phyloP scores from a whole-genome alignment of 2,888 invertebrate genomes.

The Lagria hirta region DNA sequence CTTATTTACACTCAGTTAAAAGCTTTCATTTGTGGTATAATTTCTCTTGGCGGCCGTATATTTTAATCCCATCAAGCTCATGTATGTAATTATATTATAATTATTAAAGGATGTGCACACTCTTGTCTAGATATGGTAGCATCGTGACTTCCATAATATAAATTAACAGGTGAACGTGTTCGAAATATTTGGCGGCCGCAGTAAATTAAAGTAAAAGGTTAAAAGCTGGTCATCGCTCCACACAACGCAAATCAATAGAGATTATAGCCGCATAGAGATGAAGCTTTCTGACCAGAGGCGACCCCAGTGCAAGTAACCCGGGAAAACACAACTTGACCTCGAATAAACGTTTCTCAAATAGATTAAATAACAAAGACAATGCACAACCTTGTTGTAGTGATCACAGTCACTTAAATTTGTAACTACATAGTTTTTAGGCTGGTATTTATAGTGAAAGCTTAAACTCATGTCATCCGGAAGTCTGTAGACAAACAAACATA shows the following conservation, averaged over 20 bases:
- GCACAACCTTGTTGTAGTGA: too few species aligned
- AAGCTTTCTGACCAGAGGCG: too few species aligned
- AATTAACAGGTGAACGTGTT: slow-evolving; percentile 25
- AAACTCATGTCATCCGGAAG: too few species aligned
- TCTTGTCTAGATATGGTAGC: slow-evolving; percentile 20
- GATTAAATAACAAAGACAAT: too few species aligned
- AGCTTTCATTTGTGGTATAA: slow-evolving; percentile 23
- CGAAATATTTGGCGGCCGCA: slow-evolving; percentile 35
- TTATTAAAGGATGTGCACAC: slow-evolving; percentile 17
- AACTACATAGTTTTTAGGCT: too few species aligned
- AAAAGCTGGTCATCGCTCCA: slow-evolving; percentile 27
- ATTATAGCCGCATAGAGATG: slow-evolving; percentile 21
- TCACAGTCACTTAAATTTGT: too few species aligned
- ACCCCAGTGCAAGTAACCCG: too few species aligned
- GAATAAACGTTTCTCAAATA: too few species aligned
- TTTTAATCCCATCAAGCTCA: slow-evolving; percentile 22
- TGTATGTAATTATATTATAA: slow-evolving; percentile 21
- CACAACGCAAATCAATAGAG: slow-evolving; percentile 24
- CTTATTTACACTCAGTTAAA: slow-evolving; percentile 19
- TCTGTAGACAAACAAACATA: too few species aligned
- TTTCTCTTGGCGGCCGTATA: slow-evolving; percentile 11
- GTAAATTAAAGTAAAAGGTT: slow-evolving; percentile 35
- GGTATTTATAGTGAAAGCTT: too few species aligned
- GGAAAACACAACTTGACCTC: too few species aligned
- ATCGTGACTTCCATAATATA: slow-evolving; percentile 24